Evolutionary conservation across 2,797 vertebrate species (phyloP).

Genomic region (Hybognathus amarus): DNA sequence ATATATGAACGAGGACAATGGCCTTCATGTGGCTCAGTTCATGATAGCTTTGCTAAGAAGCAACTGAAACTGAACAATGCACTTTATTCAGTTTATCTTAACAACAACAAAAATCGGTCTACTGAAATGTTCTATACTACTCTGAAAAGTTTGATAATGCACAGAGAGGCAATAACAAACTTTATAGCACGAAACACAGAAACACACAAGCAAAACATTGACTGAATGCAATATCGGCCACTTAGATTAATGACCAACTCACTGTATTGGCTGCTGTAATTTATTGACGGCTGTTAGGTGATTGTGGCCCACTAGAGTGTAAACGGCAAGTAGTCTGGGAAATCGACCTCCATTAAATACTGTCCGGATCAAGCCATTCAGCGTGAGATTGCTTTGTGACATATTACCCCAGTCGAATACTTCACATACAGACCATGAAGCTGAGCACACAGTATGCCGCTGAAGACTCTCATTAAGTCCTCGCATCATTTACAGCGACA

Average conservation of each 20-base stretch:
- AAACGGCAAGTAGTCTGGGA: conserved; percentile 48
- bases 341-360: conserved; percentile 62
- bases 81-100: neutral
- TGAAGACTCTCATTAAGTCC: conserved; percentile 47
- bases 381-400: conserved; percentile 63
- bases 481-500: conserved; percentile 56
- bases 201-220: conserved; percentile 18
- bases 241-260: conserved; percentile 53
- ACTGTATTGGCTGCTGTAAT: conserved; percentile 54
- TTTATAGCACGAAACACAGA: conserved; percentile 13
- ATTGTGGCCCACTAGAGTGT: conserved; percentile 47
- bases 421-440: conserved; percentile 45
- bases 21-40: conserved; percentile 18
- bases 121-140: neutral
- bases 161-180: conserved; percentile 24
- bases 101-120: neutral
- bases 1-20: conserved; percentile 25
- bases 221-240: conserved; percentile 28
- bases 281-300: conserved; percentile 57
- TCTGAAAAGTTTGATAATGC: conserved; percentile 22
- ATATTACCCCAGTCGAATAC: conserved; percentile 52
- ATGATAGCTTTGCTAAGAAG: neutral
- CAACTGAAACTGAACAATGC: neutral
- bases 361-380: conserved; percentile 55
- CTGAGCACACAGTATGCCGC: conserved; percentile 61